These are phyloP conservation scores for Drosophila varians DNA, from an alignment of 1,140 invertebrate species.

Conservation along the genomic window DNA sequence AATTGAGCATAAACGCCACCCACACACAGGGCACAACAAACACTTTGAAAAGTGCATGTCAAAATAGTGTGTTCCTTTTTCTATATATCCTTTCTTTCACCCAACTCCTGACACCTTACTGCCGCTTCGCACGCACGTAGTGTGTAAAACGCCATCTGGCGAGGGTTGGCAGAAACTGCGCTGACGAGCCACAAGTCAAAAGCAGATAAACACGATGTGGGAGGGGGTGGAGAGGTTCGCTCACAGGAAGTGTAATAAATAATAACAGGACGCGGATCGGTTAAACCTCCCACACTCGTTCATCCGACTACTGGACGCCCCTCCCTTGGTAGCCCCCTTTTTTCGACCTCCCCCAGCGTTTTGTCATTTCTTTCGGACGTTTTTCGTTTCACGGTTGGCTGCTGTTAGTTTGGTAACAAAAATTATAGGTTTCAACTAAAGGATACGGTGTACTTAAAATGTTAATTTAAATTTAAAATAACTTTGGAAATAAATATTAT, in stretches of 20 bases:
- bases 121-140: constrained; percentile 44
- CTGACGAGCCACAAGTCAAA: constrained; percentile 10
- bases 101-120: constrained; percentile 16
- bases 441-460: too few species aligned
- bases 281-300: constrained; percentile 17
- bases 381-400: constrained; percentile 68
- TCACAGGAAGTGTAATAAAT: constrained; percentile 48
- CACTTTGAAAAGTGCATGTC: constrained; percentile 39
- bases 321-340: neutral
- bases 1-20: constrained; percentile 52
- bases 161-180: constrained; percentile 7
- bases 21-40: neutral
- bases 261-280: constrained; percentile 48
- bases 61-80: constrained; percentile 34
- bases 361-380: constrained; percentile 46
- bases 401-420: constrained; percentile 24
- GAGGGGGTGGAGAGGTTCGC: neutral
- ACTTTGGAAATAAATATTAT: too few species aligned
- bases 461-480: too few species aligned
- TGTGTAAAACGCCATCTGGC: constrained; percentile 42
- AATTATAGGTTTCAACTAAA: neutral
- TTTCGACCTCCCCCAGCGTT: neutral
- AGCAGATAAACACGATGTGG: neutral
- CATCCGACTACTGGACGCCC: constrained; percentile 7
- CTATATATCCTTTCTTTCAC: constrained; percentile 7